Base-by-base conservation (phyloP, 1,140 invertebrate species). In the Lepidurus arcticus region DNA sequence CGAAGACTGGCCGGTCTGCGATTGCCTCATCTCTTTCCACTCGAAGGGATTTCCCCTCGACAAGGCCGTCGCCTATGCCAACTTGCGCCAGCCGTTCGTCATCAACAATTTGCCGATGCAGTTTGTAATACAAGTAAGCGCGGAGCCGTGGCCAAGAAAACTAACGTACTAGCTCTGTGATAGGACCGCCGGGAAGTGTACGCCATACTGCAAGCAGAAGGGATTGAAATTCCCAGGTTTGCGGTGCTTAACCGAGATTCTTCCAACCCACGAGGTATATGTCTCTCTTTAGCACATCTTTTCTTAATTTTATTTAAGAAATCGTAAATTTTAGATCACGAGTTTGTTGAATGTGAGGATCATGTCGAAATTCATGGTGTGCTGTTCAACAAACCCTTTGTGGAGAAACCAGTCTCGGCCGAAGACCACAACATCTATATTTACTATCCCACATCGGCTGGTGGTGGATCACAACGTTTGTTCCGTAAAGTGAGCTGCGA, bases 401-500 rank as follows among this genome's bases (percentile, higher is more conserved):
- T 99, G 0, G 98, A 99, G 85, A 99, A 99, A 85, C 97, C 97
- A 1, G 91, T 97, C 65, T 98, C 95, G 26, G 98, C 98, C 0
- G 98, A 99, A 87, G 97, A 99, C 87, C 98, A 99, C 85, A 99
- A 99, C 85, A 98, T 99, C 83, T 99, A 98, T 85, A 99, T 99
- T 82, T 99, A 99, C 86, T 99, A 99, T 87, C 98, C 98, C 0
- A 96, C 95, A 5, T 96, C 95, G 5, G 98, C 97, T n/a, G 98
- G 98, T 4, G 93, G 93, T 4, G 98, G 98, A 3, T 97, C 95
- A 85, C 98, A 99, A 84, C 88, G 96, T 82, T 87, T 99, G 65
- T 99, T 99, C 87, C 90, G 98, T 84, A 99, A 99, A 89, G 94
- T 95, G 78, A 81, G 82, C 75, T 77, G 13, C 21, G 1, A 79